Evolutionary conservation across 2,113 vertebrate species (phyloP).

Genomic region (Zeus faber): DNA sequence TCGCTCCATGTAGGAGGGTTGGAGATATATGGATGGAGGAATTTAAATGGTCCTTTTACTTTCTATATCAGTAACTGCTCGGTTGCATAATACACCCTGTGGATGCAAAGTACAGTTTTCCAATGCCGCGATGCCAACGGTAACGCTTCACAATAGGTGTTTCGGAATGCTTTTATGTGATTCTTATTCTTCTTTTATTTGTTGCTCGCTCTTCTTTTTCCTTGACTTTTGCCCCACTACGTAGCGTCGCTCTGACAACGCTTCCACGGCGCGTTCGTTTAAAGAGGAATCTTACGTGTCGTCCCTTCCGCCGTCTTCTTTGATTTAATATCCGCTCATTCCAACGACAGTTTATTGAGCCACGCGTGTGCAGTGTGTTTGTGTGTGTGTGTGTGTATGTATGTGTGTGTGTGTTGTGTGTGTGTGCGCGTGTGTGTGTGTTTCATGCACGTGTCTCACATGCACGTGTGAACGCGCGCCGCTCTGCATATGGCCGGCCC

Average conservation of each 20-base stretch:
- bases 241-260: too few species aligned
- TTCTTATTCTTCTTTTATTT: too few species aligned
- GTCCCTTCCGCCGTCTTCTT: not conserved
- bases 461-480: not conserved
- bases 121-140: too few species aligned
- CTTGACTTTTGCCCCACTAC: too few species aligned
- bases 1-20: slow-evolving; percentile 46
- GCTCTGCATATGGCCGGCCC: slow-evolving; percentile 36
- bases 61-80: too few species aligned
- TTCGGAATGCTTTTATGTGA: too few species aligned
- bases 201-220: too few species aligned
- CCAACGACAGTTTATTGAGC: not conserved
- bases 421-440: not conserved
- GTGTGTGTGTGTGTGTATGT: slow-evolving; percentile 2
- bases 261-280: too few species aligned
- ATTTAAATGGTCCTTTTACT: slow-evolving; percentile 40
- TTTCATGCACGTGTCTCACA: not conserved
- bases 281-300: not conserved
- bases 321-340: not conserved
- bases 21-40: slow-evolving; percentile 47
- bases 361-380: not conserved
- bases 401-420: not conserved
- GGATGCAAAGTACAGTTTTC: too few species aligned
- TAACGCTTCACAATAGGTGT: too few species aligned
- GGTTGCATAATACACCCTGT: too few species aligned